Evolutionary conservation across 2,797 vertebrate species (phyloP).

Genomic region (Onychomys leucogaster): DNA sequence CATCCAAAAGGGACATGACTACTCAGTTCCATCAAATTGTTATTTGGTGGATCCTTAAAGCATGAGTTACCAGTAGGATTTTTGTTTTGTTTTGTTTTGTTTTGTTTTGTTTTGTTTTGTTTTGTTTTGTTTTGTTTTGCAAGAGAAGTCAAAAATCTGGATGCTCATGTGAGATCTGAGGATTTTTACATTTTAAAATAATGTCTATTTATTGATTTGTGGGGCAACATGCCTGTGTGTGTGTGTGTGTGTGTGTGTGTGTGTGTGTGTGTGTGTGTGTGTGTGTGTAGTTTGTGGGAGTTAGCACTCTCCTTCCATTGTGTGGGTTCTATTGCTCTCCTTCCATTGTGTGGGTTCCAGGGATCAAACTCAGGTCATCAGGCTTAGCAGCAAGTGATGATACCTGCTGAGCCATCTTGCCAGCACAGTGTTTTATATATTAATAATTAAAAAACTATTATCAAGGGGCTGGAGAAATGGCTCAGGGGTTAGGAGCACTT

Average conservation of each 20-base stretch:
- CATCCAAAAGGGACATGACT: not conserved
- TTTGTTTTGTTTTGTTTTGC: no score
- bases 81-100: no score
- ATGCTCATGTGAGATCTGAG: constrained; percentile 38
- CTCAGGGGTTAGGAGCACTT: not conserved
- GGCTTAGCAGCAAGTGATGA: not conserved
- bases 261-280: not conserved
- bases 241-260: not conserved
- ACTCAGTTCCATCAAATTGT: constrained; percentile 5
- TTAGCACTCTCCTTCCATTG: not conserved
- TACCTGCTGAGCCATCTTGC: not conserved
- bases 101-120: no score
- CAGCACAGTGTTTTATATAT: not conserved
- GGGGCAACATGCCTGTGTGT: not conserved
- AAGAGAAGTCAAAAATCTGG: constrained; percentile 39
- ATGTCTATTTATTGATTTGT: not conserved
- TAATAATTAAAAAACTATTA: not conserved
- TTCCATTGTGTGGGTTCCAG: not conserved
- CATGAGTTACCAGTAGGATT: not conserved
- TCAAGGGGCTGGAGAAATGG: not conserved
- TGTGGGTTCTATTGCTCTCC: not conserved
- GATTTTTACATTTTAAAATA: constrained; percentile 27
- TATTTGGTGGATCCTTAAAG: not conserved
- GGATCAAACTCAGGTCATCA: not conserved
- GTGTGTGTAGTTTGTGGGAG: not conserved